phyloP scores from a whole-genome alignment of 2,113 vertebrate species.

The Notarius quadriscutis region DNA sequence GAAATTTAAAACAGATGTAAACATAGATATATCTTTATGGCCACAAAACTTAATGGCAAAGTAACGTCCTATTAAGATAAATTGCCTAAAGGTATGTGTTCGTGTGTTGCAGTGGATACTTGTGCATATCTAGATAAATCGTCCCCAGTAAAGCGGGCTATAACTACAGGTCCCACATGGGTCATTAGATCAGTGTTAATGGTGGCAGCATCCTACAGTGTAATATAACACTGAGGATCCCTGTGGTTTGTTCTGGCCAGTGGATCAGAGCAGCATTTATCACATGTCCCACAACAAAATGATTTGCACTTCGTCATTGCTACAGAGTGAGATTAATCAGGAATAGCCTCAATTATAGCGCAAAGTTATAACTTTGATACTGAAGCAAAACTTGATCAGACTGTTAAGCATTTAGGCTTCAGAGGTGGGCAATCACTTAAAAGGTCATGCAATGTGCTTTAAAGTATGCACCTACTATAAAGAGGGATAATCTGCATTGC shows the following conservation, averaged over 20 bases:
- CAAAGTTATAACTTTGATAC: neutral
- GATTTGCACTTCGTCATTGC: constrained; percentile 32
- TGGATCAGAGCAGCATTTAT: constrained; percentile 30
- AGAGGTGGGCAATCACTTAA: constrained; percentile 35
- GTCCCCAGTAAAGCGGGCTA: constrained; percentile 4
- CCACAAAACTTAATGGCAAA: neutral
- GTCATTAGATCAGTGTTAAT: constrained; percentile 45
- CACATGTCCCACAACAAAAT: constrained; percentile 8
- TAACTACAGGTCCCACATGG: constrained; percentile 35
- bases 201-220: constrained; percentile 20
- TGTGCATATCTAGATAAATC: constrained; percentile 38
- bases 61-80: constrained; percentile 15
- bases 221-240: constrained; percentile 32
- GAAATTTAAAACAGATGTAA: neutral
- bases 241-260: constrained; percentile 19
- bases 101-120: neutral
- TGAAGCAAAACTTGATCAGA: constrained; percentile 41
- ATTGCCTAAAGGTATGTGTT: constrained; percentile 6
- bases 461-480: constrained; percentile 35
- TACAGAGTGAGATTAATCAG: constrained; percentile 27
- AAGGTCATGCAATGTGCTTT: constrained; percentile 44
- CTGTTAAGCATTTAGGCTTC: constrained; percentile 18
- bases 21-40: constrained; percentile 14
- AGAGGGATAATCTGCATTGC: constrained; percentile 56
- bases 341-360: neutral